Conservation (phyloP, 1,140 invertebrate genomes). For the Zaprionus taronus region DNA sequence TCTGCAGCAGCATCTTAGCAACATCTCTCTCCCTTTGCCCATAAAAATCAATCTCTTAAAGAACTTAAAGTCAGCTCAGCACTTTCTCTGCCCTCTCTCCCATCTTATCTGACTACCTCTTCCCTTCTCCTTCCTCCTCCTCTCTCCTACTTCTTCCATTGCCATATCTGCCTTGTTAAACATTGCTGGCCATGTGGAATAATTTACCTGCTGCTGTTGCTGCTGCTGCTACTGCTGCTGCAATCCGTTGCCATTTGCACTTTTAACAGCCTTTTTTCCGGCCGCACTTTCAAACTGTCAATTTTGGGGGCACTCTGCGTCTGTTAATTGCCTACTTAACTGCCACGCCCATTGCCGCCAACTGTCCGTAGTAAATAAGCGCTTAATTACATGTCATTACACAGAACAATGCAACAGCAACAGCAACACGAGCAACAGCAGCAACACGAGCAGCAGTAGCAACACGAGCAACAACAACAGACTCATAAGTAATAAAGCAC, state of each 20-base stretch:
- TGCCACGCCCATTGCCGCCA: slow-evolving; percentile 54
- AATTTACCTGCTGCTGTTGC: slow-evolving; percentile 34
- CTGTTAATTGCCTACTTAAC: slow-evolving; percentile 76
- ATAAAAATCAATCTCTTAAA: slow-evolving; percentile 3
- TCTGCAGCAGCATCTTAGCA: no score
- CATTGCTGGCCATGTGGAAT: slow-evolving; percentile 29
- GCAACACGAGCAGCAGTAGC: slow-evolving; percentile 26
- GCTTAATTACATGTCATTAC: slow-evolving; percentile 82
- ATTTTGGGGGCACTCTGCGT: slow-evolving; percentile 72
- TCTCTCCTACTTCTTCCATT: background rate
- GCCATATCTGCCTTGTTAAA: slow-evolving; percentile 20
- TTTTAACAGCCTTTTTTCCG: slow-evolving; percentile 35
- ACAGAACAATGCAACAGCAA: slow-evolving; percentile 43
- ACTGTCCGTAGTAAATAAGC: slow-evolving; percentile 79
- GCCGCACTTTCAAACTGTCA: slow-evolving; percentile 72
- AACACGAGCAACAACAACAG: slow-evolving; percentile 54
- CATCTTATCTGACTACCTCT: background rate
- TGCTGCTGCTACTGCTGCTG: slow-evolving; percentile 5
- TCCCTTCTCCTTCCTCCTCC: no score
- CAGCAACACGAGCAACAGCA: no score
- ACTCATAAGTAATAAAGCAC: slow-evolving; percentile 78
- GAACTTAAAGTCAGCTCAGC: background rate
- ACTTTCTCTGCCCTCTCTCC: background rate
- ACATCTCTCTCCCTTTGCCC: background rate
- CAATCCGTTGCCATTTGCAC: slow-evolving; percentile 32